Evolutionary conservation across 2,113 vertebrate genomes (phyloP), one percentile per base, ranked within the genome.

Genomic region (Anguilla rostrata): DNA sequence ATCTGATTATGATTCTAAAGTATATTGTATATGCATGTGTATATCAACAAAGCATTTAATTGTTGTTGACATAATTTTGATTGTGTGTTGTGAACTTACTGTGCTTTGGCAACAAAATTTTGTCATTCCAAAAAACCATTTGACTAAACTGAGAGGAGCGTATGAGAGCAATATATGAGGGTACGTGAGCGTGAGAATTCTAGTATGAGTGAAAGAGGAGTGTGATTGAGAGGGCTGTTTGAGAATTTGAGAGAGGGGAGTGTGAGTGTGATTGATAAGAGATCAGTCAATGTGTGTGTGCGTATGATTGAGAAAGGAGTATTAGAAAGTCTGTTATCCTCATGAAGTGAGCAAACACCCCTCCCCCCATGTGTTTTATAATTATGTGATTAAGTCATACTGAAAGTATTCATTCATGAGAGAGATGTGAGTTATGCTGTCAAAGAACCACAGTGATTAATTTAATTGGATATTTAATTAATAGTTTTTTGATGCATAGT

Each of bases 401-500:
- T 90, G 86, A 89, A 91, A 91, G 91, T 88, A 90, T 83, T 80
- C 66, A 75, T 84, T 46, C 87, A 83, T 80, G 86, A 78, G 85
- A 78, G 85, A 87, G 88, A 89, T 75, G 82, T 39, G 57, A 85
- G 87, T 43, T 86, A 81, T 88, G 87, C 87, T 56, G 88, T 86
- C 84, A 83, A 81, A 85, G 86, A 75, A 34, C 60, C 83, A 78
- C 56, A 87, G 86, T 90, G 83, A 90, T 92, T 88, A 86, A 85
- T 87, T 87, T 87, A 85, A 89, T 88, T 86, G 88, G 83, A 83
- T 86, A 66, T 75, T 63, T 89, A 89, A 92, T 89, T 82, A 86
- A 53, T 86, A 84, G 78, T 83, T 40, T 39, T 90, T 88, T 87
- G 34, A 86, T 83, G 78, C 83, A 53, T 81, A 57, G 53, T 87